phyloP scores from a whole-genome alignment of 2,113 vertebrate species.

The Hemibagrus wyckioides region DNA sequence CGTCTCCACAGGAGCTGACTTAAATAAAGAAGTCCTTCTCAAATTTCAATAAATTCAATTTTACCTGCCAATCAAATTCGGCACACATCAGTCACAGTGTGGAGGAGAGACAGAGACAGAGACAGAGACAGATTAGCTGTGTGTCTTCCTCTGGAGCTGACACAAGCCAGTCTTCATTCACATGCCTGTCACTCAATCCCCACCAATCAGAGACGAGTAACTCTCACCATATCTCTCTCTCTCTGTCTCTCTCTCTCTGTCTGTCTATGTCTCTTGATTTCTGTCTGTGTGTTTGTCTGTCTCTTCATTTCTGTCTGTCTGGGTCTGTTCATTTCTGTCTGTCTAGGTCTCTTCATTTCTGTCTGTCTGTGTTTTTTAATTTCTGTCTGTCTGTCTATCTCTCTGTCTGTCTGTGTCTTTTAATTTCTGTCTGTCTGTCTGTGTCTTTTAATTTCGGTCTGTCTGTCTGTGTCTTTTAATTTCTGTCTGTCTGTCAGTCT shows the following conservation, averaged over 20 bases:
- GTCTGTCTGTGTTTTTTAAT: neutral
- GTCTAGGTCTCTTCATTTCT: neutral
- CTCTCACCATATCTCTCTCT: neutral
- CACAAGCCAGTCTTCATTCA: conserved; percentile 37
- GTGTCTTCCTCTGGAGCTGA: conserved; percentile 51
- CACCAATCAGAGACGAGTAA: conserved; percentile 39
- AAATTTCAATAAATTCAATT: conserved; percentile 27
- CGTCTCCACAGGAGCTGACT: conserved; percentile 38
- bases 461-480: neutral
- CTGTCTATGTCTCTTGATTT: neutral
- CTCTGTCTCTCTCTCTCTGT: neutral
- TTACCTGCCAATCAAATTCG: conserved; percentile 48
- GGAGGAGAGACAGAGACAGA: neutral
- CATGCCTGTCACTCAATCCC: conserved; percentile 32
- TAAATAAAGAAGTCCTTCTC: conserved; percentile 47
- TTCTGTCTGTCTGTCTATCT: neutral
- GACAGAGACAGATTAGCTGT: conserved; percentile 38
- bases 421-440: no score
- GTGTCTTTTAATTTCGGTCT: no score
- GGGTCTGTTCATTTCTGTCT: neutral
- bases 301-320: neutral
- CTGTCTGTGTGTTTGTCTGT: neutral
- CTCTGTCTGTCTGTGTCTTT: neutral
- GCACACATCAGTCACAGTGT: conserved; percentile 40
- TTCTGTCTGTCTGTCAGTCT: no score